Evolutionary conservation across 1,140 invertebrate species (phyloP), one percentile per base, ranked within the genome.

Genomic region (Nephila pilipes): DNA sequence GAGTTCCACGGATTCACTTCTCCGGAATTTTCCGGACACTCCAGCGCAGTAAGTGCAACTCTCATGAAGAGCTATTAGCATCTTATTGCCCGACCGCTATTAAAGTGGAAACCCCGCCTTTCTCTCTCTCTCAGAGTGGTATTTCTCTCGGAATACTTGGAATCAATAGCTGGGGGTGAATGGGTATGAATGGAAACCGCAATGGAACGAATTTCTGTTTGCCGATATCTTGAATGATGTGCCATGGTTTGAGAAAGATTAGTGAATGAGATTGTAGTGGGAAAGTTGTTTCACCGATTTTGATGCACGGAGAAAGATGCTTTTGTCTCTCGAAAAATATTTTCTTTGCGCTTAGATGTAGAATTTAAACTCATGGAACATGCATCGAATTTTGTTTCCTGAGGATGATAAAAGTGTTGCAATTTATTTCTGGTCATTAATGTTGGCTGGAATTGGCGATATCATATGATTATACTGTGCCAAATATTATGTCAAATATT

Each of bases 61-160:
- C 57, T 25, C 32, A 6, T 54, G 87, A 88, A 88, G 25, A 65
- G 85, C 87, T 65, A 88, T 88, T 88, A 69, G 87, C 87, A 88
- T 88, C 63, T 88, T 88, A 88, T 88, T 88, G 87, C 87, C 0
- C 18, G 63, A 38, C n/a, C 22, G 36, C 85, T 87, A 87, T 87
- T 87, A 87, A 87, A 63, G 85, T 32, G 85, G 32, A 22, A 20
- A 8, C 55, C 3, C 63, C 36, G 29, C 32, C 57, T 32, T 29
- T 36, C 12, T 46, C 18, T 18, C 32, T 60, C 32, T 6, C 3
- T n/a, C 8, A 57, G 18, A 60, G 25, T 87, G 25, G 55, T 29
- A 25, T 60, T 88, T 22, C 63, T 88, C 87, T 32, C 63, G 60
- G 36, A 88, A 88, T 69, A 88, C 38, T 88, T 88, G n/a, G 36